Percentiles rank a stretch among this genome's conserved stretches.
These are phyloP conservation scores for Arothron firmamentum DNA, from an alignment of 2,113 vertebrate genomes.

Conservation along the genomic window DNA sequence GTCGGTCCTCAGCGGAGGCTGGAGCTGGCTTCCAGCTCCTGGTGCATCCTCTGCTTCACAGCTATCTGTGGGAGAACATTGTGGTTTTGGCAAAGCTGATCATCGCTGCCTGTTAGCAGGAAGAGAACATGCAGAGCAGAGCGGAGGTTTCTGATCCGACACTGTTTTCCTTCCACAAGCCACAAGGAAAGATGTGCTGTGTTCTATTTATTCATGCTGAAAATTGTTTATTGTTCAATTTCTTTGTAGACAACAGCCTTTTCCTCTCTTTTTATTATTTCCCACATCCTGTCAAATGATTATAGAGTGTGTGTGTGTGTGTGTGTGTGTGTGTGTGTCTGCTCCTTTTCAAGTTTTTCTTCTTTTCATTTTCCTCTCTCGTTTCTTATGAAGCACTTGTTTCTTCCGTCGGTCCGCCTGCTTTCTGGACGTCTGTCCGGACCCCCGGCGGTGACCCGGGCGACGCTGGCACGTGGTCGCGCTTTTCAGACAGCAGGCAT, in stretches of 20 bases:
- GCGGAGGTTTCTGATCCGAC: constrained; percentile 32
- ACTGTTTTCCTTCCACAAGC: background rate
- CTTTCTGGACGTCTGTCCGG: constrained; percentile 51
- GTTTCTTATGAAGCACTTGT: constrained; percentile 38
- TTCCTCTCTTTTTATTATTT: constrained; percentile 20
- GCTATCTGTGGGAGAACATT: constrained; percentile 29
- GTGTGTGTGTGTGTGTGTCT: background rate
- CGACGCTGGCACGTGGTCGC: constrained; percentile 51
- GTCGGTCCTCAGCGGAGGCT: constrained; percentile 25
- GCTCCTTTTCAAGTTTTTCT: constrained; percentile 25
- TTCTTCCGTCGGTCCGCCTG: constrained; percentile 25
- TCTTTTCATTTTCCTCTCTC: constrained; percentile 25
- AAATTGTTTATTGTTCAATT: constrained; percentile 35
- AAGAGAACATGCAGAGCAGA: constrained; percentile 31
- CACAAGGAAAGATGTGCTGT: constrained; percentile 8
- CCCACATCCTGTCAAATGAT: background rate
- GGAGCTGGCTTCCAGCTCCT: constrained; percentile 15
- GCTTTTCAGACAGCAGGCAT: constrained; percentile 69
- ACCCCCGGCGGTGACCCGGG: constrained; percentile 38
- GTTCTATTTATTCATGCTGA: constrained; percentile 45
- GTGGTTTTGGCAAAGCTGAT: constrained; percentile 41
- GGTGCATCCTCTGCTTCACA: constrained; percentile 23
- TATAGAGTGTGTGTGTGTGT: background rate
- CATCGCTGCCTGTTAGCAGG: constrained; percentile 44
- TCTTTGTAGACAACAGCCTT: constrained; percentile 2